Conservation (phyloP, 2,113 vertebrate species). For the Pycnonotus jocosus region DNA sequence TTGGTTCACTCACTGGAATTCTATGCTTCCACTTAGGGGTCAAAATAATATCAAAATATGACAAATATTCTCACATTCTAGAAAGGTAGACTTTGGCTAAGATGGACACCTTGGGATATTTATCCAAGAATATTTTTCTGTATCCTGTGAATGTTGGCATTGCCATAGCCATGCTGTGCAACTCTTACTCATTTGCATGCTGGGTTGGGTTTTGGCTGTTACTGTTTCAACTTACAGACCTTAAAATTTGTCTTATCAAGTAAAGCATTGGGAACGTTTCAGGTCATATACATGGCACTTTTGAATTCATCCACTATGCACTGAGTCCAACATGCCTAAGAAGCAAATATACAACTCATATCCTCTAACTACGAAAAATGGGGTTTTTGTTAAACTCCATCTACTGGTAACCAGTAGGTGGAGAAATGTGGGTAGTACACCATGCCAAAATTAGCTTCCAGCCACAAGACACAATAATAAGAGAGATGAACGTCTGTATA, state of each 20-base stretch:
- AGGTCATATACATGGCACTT: neutral
- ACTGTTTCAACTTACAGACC: neutral
- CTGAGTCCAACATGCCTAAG: neutral
- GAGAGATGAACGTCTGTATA: neutral
- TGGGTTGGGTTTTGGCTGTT: neutral
- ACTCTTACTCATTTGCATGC: neutral
- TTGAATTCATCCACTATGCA: neutral
- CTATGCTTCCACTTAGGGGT: neutral
- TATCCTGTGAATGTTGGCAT: neutral
- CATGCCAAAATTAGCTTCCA: neutral
- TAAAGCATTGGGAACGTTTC: neutral
- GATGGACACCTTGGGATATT: neutral
- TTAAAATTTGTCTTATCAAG: neutral
- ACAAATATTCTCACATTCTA: neutral
- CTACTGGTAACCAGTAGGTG: neutral
- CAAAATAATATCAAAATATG: neutral
- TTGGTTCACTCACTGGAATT: neutral
- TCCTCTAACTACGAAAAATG: neutral
- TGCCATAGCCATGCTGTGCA: neutral
- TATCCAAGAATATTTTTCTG: neutral
- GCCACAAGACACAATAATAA: neutral
- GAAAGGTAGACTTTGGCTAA: neutral
- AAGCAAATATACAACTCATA: neutral
- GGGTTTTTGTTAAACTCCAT: neutral
- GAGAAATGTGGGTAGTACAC: neutral